Base-by-base conservation (phyloP, 2,888 invertebrate species). In the Epistrophe eligans region DNA sequence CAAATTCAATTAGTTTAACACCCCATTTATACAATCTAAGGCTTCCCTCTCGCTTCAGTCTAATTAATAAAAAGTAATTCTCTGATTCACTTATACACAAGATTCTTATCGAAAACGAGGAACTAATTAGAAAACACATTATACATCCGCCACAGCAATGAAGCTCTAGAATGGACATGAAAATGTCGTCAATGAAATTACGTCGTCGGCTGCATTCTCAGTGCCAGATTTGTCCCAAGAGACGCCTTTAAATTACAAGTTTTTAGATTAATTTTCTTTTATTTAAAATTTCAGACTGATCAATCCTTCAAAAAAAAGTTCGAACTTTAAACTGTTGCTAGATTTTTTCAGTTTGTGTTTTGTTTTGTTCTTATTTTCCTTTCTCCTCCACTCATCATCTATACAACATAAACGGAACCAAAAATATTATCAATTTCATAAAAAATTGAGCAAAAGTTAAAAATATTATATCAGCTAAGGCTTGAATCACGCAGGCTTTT, bases 1-100 rank as follows among this genome's bases (percentile, higher is more conserved):
- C 55, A 79, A 83, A 77, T 83, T 77, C 15, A 83, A 83, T 83
- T 83, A 83, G 66, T 6, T 6, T 24, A 10, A 15, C 38, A 19
- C 28, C 9, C 0, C 4, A 24, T 70, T 50, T 28, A 24, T 24
- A n/a, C 43, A 15, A 43, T 15, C 35, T 64, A 40, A 6, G 67
- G 43, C 38, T 50, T 52, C 66, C 24, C 24, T 35, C 10, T 11
- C 17, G 13, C 72, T 40, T 52, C 24, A 50, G 55, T 57, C 32
- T 35, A 28, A 83, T 70, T 79, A 83, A 70, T 50, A 13, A 48
- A 74, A 71, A 73, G 60, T 52, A 67, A 60, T 60, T 58, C 43
- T n/a, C n/a, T 48, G 64, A 67, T 70, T 74, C 43, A 74, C 70
- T 74, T 50, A 28, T 19, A 28, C 45, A 19, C 45, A 50, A 52